Evolutionary conservation across 2,113 vertebrate species (phyloP), one percentile per base, ranked within the genome.

Genomic region (Peromyscus leucopus): DNA sequence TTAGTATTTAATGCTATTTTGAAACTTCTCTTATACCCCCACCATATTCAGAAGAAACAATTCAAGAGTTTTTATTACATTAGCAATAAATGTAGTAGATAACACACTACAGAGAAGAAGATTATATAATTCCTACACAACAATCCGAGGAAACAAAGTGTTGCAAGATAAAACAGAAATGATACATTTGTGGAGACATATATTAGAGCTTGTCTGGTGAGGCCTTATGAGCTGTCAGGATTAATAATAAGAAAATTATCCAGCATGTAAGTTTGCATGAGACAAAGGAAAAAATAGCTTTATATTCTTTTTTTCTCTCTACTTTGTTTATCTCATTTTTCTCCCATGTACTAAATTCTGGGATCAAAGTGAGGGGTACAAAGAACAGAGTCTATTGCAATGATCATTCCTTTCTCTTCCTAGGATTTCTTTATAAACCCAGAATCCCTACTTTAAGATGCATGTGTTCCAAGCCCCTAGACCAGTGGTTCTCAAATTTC

Each of bases 91-190:
- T 46, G 8, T 46, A 94, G 24, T 51, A 46, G 5, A 61, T 71
- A 7, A 86, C 31, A 76, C 51, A 22, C 9, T 55, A 86, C 16
- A 39, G 65, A 90, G 11, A 65, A 78, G 42, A 26, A 67, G 2
- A 22, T 63, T 10, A 91, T 21, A 10, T 63, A 88, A 71, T 85
- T 95, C 13, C 26, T 91, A 84, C 78, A 24, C 26, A 59, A 22
- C 48, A 0, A 7, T 67, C 63, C 55, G 28, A 84, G 63, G 33
- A 85, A 95, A 78, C 13, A 74, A 65, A 24, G 36, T 36, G 9
- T 90, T 61, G 33, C 26, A 87, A 71, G 57, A 90, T 86, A 75
- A 94, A 82, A 69, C n/a, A 57, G 75, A 28, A 91, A 48, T 31
- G 74, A 57, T 67, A 22, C 11, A 74, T 67, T 90, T 83, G 28